Conservation (phyloP, 2,113 vertebrate species). For the Oriolus oriolus region DNA sequence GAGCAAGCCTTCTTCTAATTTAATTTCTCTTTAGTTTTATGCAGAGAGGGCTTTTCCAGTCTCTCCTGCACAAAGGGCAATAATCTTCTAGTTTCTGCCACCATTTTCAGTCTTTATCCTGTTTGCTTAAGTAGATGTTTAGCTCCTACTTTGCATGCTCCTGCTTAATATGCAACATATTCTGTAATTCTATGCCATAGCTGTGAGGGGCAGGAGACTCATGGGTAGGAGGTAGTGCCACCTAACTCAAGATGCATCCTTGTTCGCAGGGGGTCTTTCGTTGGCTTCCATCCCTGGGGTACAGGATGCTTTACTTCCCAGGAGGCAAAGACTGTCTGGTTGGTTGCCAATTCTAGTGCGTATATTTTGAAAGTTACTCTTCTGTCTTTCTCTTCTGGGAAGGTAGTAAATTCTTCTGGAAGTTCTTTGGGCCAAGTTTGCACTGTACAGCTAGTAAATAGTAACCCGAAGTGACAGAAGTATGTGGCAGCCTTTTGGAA, state of each 20-base stretch:
- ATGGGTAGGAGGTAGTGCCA: not conserved
- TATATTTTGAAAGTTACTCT: not conserved
- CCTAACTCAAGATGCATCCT: not conserved
- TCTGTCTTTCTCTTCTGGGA: not conserved
- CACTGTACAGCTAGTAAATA: not conserved
- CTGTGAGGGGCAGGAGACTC: not conserved
- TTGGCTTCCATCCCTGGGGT: not conserved
- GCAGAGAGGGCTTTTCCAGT: not conserved
- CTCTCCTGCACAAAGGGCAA: not conserved
- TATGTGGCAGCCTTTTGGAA: not conserved
- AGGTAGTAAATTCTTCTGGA: not conserved
- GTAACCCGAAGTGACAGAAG: not conserved
- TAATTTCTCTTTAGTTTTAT: not conserved
- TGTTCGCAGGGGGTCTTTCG: not conserved
- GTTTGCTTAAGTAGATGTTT: not conserved
- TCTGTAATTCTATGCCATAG: not conserved
- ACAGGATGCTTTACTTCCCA: not conserved
- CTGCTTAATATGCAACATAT: not conserved
- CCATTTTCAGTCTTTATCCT: not conserved
- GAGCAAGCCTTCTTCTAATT: not conserved
- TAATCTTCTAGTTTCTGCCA: not conserved
- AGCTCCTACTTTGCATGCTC: not conserved
- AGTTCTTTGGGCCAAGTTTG: not conserved
- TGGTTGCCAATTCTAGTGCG: not conserved
- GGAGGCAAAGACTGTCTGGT: not conserved